These are phyloP conservation scores for Agrochola circellaris DNA, from an alignment of 2,888 invertebrate species.

Conservation along the genomic window DNA sequence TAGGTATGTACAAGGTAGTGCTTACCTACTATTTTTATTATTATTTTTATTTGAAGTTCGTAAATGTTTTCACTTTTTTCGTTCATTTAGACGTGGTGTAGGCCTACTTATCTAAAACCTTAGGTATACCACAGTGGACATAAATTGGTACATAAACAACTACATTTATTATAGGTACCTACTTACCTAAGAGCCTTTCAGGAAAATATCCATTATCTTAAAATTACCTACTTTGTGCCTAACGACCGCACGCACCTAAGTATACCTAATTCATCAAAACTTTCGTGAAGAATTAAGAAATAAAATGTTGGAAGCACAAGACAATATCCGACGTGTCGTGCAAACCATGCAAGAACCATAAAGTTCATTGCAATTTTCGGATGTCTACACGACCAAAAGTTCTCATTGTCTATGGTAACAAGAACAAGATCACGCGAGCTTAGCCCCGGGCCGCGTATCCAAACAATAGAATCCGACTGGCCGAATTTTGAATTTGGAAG, in stretches of 20 bases:
- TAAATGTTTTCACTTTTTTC: neutral
- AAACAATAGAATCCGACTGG: conserved; percentile 63
- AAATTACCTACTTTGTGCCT: neutral
- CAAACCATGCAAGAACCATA: conserved; percentile 16
- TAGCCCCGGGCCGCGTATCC: conserved; percentile 70
- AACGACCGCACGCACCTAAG: too few relatives aligned
- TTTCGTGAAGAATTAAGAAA: too few relatives aligned
- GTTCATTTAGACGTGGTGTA: neutral
- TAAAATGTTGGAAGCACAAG: neutral
- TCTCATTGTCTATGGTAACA: conserved; percentile 70
- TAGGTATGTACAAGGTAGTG: neutral
- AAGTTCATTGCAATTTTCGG: conserved; percentile 32
- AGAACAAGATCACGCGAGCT: conserved; percentile 77
- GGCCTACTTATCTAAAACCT: too few relatives aligned
- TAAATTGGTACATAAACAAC: too few relatives aligned
- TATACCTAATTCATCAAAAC: too few relatives aligned
- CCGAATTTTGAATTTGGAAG: conserved; percentile 80
- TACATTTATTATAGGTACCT: neutral
- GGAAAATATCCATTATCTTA: neutral
- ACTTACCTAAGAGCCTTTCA: neutral
- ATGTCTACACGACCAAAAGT: conserved; percentile 59
- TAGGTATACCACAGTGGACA: neutral
- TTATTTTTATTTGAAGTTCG: neutral
- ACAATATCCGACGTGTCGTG: conserved; percentile 1
- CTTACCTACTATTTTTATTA: neutral